A percentile compares a stretch with the other conserved stretches of the same genome.
These are phyloP conservation scores for Apogon talboti DNA, from an alignment of 2,797 vertebrate species.

Conservation along the genomic window DNA sequence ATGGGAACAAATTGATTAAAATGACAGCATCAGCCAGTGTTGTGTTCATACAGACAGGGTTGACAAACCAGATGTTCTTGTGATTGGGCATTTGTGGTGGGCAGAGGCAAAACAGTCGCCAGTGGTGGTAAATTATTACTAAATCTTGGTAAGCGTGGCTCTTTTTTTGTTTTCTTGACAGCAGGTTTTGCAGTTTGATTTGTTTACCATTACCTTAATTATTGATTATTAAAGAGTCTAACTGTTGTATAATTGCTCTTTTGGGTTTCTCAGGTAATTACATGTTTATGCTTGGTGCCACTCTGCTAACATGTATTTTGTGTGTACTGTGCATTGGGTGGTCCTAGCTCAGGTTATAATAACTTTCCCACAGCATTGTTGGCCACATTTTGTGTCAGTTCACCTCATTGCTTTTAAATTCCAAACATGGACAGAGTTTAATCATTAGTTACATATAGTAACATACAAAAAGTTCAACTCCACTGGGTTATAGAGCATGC, in stretches of 20 bases:
- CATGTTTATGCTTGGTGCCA: conserved; percentile 52
- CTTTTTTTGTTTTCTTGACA: conserved; percentile 16
- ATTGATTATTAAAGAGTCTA: conserved; percentile 56
- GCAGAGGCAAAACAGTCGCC: conserved; percentile 54
- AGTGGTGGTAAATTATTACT: conserved; percentile 73
- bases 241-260: conserved; percentile 61
- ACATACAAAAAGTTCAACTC: background rate
- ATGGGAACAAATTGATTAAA: conserved; percentile 20
- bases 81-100: conserved; percentile 64
- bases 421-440: background rate
- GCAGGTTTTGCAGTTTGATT: conserved; percentile 40
- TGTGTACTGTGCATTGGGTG: conserved; percentile 44
- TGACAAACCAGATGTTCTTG: conserved; percentile 34
- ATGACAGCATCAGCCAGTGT: conserved; percentile 13
- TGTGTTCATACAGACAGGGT: conserved; percentile 52
- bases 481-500: background rate
- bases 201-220: conserved; percentile 57
- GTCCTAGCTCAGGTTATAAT: conserved; percentile 37
- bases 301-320: conserved; percentile 47
- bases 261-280: conserved; percentile 66
- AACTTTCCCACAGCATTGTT: conserved; percentile 39
- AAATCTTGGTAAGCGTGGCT: conserved; percentile 54
- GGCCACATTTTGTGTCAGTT: conserved; percentile 30
- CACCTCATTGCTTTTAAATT: conserved; percentile 9
- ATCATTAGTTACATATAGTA: background rate